Base-by-base conservation (phyloP, 2,113 vertebrate species). In the Phaethornis superciliosus region DNA sequence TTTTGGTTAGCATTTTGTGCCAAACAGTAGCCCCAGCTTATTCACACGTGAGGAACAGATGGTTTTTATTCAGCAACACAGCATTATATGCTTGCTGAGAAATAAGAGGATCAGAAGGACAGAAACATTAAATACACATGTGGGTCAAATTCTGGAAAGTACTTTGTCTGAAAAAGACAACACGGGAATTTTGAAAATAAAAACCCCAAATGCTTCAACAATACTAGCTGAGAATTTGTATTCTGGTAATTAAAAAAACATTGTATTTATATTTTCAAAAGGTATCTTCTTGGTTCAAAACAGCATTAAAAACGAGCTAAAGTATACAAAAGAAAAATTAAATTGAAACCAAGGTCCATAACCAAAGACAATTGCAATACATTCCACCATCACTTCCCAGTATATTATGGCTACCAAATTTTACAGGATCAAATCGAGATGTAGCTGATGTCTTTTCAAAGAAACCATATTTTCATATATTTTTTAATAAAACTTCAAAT, bases 1-100 rank as follows among this genome's bases (percentile, higher is more conserved):
- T 85, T 88, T 88, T 89, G 47, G 75, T 67, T 94, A 67, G 15
- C 19, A 19, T 62, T 88, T 88, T 15, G 22, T 71, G 71, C 75
- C 89, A 88, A 95, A 67, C 52, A 88, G 71, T 74, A 89, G 79
- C 71, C 79, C 71, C 85, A 95, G 76, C 32, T 89, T 81, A 95
- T 85, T 93, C 88, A 82, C 42, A 72, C 67, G 70, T 59, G 70
- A 85, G 28, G 27, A 94, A 46, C 75, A 90, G 63, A 83, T 80
- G 60, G n/a, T 7, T 88, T 90, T 85, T 77, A 76, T 70, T 83
- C 67, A 90, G 35, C 35, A 85, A 58, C 42, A 42, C 5, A 65
- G 23, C 62, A 88, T 69, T 81, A 88, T 6, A 15, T 44, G 55
- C 75, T 88, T 88, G 27, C 51, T 76, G 68, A 83, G 71, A 94